Evolutionary conservation across 2,113 vertebrate genomes (phyloP), one percentile per base, ranked within the genome.

Genomic region (Acrocephalus arundinaceus): DNA sequence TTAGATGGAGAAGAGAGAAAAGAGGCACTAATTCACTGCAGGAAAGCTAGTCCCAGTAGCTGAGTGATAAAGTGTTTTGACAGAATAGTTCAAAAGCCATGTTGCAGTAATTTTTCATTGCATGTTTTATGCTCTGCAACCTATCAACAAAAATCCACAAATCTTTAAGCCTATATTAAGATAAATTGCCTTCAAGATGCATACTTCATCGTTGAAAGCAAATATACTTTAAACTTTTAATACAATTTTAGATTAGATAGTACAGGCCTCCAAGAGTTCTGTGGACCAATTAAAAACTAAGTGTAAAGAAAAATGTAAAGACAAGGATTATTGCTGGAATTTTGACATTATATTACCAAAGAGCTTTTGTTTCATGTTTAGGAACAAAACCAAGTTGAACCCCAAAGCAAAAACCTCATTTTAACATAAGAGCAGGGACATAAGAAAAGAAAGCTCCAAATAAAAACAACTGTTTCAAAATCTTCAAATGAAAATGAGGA

Each of bases 161-260:
- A 91, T 85, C 66, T 96, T 94, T 89, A 97, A 95, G 49, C 82
- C 48, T 46, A 18, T 73, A 20, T 37, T 37, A 62, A 84, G 87
- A 96, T 92, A 94, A 97, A 97, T 84, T 96, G 62, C 58, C 39
- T 96, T 87, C 61, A 94, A 87, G 49, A 83, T 63, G 41, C n/a
- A 77, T 82, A 73, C 59, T 77, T 84, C 28, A 68, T 80, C 54
- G 55, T 24, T 72, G n/a, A 94, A 83, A 30, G 33, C 54, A 90
- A 90, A 66, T 89, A 63, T 94, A 91, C 33, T 92, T 81, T 78
- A 73, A 94, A 85, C 78, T 58, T 52, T 77, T 97, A 96, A 89
- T 93, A 81, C 14, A 55, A 90, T 93, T 85, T 81, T 39, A 71
- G 46, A 84, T 93, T 90, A 96, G 95, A 48, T 76, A 52, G 62